Base-by-base conservation (phyloP, 2,888 invertebrate genomes). In the Icerya purchasi region DNA sequence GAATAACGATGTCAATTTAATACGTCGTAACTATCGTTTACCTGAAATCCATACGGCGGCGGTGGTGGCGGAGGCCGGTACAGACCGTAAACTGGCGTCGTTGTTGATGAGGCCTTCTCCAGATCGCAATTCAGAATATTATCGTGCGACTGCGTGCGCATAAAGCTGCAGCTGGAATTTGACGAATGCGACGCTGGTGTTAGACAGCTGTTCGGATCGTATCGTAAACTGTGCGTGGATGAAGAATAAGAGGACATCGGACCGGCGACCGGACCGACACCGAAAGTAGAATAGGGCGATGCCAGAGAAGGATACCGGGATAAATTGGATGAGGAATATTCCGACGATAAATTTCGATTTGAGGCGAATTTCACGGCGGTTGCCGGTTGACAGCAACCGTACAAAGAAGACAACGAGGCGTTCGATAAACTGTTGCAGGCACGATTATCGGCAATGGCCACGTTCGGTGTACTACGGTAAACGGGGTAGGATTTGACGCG, bases 401-500 rank as follows among this genome's bases (percentile, higher is more conserved):
- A 54, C 18, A 25, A 3, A 19, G 20, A 22, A 22, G 57, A 57
- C 22, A 53, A 57, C 3, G 57, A 57, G 22, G 52, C n/a, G 1
- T 58, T n/a, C 19, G 58, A 20, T 36, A 65, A 62, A 49, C 61
- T 63, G 36, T 63, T 61, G n/a, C 63, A 65, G 21, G 62, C 59
- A 56, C 66, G 66, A 10, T 65, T 65, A 54, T 66, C 65, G 20
- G 68, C 67, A 8, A 67, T 66, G 3, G 70, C 69, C 57, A 88
- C 75, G 70, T 84, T 88, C 0, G 88, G 87, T 0, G 88, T 85
- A 66, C 86, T 87, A 64, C 86, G 77, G 68, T 89, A 89, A 66
- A 88, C 81, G 56, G 85, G 76, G 60, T 83, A 81, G 61, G 78
- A 81, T 70, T 83, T 84, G 62, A 76, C 76, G 8, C 76, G 74